Evolutionary conservation across 2,113 vertebrate species (phyloP).

Genomic region (Anthoscopus minutus): DNA sequence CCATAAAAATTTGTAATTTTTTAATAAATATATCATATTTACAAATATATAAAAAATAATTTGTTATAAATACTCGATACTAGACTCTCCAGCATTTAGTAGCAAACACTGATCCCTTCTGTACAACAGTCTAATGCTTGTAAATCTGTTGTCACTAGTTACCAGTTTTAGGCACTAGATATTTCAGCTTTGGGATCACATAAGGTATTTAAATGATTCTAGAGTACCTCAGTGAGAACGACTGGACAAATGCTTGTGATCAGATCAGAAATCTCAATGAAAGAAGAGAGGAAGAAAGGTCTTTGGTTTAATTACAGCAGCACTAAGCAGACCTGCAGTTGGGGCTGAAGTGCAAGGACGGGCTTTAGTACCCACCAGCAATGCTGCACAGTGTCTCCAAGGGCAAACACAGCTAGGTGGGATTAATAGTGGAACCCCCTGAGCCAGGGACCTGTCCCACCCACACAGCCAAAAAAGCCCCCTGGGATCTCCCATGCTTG

Average conservation of each 20-base stretch:
- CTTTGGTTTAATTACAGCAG: neutral
- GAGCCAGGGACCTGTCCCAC: neutral
- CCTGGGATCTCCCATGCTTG: neutral
- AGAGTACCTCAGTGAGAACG: neutral
- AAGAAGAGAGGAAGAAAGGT: neutral
- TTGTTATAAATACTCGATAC: neutral
- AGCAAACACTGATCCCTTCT: neutral
- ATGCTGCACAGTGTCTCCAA: neutral
- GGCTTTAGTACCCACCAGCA: fast-evolving
- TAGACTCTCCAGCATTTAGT: neutral
- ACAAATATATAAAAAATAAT: neutral
- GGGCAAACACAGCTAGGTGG: neutral
- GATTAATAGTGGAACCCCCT: neutral
- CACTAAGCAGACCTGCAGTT: neutral
- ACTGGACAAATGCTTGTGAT: neutral
- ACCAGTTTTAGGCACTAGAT: neutral
- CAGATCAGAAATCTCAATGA: neutral
- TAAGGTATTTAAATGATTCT: neutral
- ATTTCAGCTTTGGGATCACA: neutral
- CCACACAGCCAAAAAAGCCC: neutral
- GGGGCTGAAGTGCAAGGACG: neutral
- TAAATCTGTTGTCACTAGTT: neutral
- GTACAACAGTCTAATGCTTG: neutral
- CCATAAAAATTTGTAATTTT: neutral
- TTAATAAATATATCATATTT: neutral